A percentile compares a stretch with the other conserved stretches of the same genome.
Evolutionary conservation across 2,113 vertebrate species (phyloP).

Genomic region (Phalacrocorax pelagicus): DNA sequence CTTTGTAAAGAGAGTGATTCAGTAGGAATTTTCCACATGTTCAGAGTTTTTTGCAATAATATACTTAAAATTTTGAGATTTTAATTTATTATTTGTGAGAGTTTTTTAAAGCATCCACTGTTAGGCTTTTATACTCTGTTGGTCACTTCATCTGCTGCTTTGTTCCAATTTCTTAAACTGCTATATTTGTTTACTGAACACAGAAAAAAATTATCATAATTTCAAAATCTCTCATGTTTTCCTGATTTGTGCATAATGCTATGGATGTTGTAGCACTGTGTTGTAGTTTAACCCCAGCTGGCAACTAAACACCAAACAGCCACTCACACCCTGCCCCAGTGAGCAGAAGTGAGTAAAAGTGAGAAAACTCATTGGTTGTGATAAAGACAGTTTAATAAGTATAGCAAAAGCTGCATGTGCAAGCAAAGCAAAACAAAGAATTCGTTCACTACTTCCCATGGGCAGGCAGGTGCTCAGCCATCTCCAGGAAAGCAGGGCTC

Average conservation of each 20-base stretch:
- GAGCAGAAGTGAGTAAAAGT: too few species aligned
- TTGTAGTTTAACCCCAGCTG: neutral
- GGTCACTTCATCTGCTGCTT: neutral
- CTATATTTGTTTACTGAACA: neutral
- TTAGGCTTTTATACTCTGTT: neutral
- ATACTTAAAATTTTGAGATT: neutral
- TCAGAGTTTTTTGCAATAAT: neutral
- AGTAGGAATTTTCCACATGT: neutral
- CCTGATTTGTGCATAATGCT: neutral
- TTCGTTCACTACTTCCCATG: too few species aligned
- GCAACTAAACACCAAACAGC: too few species aligned
- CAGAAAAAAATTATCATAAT: neutral
- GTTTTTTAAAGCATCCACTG: neutral
- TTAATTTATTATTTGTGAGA: neutral
- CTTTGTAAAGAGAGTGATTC: neutral
- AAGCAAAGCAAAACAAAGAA: too few species aligned
- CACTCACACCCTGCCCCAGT: too few species aligned
- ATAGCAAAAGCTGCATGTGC: too few species aligned
- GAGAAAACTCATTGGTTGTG: too few species aligned
- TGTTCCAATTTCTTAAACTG: neutral
- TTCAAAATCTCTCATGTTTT: neutral
- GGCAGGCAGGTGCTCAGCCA: too few species aligned
- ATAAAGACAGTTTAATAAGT: too few species aligned
- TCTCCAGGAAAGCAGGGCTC: too few species aligned
- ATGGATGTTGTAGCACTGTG: neutral